A percentile compares a stretch with the other conserved stretches of the same genome.
phyloP scores from a whole-genome alignment of 2,113 vertebrate genomes.

The Tringa solitaria region DNA sequence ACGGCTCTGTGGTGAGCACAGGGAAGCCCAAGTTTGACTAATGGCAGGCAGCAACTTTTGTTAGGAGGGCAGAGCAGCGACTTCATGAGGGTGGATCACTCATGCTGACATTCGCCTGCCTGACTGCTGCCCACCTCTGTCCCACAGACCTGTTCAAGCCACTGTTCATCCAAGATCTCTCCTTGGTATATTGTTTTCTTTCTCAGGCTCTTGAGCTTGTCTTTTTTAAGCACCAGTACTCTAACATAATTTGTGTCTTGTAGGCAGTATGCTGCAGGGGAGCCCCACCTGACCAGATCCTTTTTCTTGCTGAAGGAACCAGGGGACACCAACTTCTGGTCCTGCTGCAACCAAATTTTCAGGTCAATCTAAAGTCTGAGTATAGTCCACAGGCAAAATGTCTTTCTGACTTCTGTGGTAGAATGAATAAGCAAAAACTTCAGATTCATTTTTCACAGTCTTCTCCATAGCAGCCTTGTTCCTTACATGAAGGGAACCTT shows the following conservation, averaged over 20 bases:
- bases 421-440: background rate
- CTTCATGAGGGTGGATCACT: rapidly evolving
- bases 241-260: background rate
- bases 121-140: rapidly evolving
- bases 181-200: background rate
- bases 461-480: background rate
- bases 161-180: background rate
- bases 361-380: background rate
- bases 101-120: background rate
- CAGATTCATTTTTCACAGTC: background rate
- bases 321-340: background rate
- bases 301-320: background rate
- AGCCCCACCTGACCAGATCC: background rate
- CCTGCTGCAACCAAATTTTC: background rate
- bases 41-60: background rate
- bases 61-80: background rate
- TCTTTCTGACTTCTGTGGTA: background rate
- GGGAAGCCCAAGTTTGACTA: background rate
- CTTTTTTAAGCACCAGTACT: background rate
- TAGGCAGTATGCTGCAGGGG: background rate
- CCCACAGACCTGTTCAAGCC: background rate
- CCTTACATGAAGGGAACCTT: background rate
- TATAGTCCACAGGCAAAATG: background rate
- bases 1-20: background rate
- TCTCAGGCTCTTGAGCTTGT: background rate